Percentiles rank a stretch among this genome's conserved stretches.
phyloP scores from a whole-genome alignment of 2,888 invertebrate genomes.

The Drosophila meridionalis region DNA sequence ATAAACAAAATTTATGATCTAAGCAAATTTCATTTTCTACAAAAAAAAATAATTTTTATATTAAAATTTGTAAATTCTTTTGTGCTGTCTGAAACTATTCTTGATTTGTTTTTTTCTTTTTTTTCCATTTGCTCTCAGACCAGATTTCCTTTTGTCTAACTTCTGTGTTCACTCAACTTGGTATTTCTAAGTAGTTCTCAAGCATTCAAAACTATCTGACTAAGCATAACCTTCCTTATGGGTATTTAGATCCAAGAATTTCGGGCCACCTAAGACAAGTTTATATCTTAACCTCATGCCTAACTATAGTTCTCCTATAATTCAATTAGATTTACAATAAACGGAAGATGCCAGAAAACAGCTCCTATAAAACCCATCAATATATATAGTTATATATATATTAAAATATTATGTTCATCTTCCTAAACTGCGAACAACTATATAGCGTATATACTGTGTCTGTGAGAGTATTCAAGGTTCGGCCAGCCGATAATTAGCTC shows the following conservation, averaged over 20 bases:
- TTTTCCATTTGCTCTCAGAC: neutral
- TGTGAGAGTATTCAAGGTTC: constrained; percentile 39
- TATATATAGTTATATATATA: neutral
- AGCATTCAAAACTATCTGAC: constrained; percentile 17
- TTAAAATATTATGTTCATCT: constrained; percentile 1
- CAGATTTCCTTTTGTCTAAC: constrained; percentile 1
- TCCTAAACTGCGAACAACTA: constrained; percentile 23
- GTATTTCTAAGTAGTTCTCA: constrained; percentile 16
- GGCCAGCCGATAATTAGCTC: constrained; percentile 20
- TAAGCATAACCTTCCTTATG: constrained; percentile 13
- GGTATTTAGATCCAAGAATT: neutral
- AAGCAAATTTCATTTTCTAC: neutral
- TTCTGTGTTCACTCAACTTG: constrained; percentile 6
- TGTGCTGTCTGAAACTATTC: constrained; percentile 16
- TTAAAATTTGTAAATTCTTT: constrained; percentile 1
- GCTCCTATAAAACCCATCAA: constrained; percentile 14
- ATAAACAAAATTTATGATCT: constrained; percentile 18
- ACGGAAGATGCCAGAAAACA: neutral
- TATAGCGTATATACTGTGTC: constrained; percentile 17
- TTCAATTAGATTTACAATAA: constrained; percentile 8
- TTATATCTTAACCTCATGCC: constrained; percentile 26
- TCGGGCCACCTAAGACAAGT: constrained; percentile 34
- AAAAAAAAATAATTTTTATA: neutral
- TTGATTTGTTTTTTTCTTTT: neutral
- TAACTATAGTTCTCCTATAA: neutral